Conservation (phyloP, 2,888 invertebrate species). For the Acrobasis suavella region DNA sequence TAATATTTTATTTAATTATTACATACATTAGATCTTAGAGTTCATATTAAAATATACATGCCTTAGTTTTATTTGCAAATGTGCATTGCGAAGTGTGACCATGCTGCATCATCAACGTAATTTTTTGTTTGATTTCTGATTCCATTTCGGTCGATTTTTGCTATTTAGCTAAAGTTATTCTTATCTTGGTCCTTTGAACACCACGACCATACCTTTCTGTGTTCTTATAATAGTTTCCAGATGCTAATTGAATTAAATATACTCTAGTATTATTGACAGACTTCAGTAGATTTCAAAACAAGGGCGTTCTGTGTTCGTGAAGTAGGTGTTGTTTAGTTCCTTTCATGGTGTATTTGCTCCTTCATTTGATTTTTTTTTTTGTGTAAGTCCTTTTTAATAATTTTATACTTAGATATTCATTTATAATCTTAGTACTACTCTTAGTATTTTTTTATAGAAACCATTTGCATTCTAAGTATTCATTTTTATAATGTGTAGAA, state of each 20-base stretch:
- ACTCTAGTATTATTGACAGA: not conserved
- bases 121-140: constrained; percentile 42
- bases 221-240: not conserved
- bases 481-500: no score
- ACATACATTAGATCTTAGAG: not conserved
- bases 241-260: not conserved
- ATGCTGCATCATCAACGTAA: constrained; percentile 60
- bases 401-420: no score
- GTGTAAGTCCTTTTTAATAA: no score
- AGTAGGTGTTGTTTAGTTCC: not conserved
- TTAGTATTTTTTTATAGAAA: no score
- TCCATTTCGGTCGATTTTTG: constrained; percentile 21
- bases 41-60: not conserved
- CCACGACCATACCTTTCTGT: not conserved
- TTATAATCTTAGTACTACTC: no score
- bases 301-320: constrained; percentile 1
- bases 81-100: constrained; percentile 28
- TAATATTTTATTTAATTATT: not conserved
- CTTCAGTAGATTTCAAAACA: constrained; percentile 9
- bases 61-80: not conserved
- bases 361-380: not conserved
- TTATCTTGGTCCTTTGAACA: not conserved
- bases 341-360: not conserved
- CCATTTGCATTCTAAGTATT: no score
- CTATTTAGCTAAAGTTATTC: not conserved